Percentiles rank a stretch among this genome's conserved stretches.
These are phyloP conservation scores for Brachionus plicatilis DNA, from an alignment of 1,140 invertebrate genomes.

Conservation along the genomic window DNA sequence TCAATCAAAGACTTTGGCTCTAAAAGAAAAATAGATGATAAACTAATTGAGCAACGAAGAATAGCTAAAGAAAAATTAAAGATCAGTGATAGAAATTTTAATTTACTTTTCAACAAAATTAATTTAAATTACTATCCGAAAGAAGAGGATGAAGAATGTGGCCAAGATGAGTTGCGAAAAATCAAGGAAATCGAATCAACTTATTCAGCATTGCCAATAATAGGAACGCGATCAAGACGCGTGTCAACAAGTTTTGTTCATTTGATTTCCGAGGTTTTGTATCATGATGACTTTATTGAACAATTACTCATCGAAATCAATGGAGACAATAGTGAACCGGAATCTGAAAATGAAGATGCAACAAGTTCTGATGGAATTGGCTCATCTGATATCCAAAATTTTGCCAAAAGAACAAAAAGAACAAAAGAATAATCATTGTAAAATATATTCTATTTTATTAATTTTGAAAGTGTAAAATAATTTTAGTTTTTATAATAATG, in stretches of 20 bases:
- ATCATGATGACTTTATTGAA: background rate
- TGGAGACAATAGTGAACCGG: background rate
- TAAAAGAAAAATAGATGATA: background rate
- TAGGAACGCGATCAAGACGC: background rate
- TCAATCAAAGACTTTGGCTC: background rate
- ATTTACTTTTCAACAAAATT: background rate
- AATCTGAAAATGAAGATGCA: background rate
- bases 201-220: background rate
- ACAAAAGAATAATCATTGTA: too few species aligned
- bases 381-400: background rate
- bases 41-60: background rate
- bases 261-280: background rate
- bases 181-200: background rate
- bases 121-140: background rate
- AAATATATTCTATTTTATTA: too few species aligned
- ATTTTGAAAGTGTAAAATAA: too few species aligned
- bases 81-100: background rate
- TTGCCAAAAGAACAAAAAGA: too few species aligned
- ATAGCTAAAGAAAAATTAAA: background rate
- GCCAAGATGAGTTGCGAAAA: background rate
- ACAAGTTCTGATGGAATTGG: background rate
- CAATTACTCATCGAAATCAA: background rate
- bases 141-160: background rate
- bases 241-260: background rate
- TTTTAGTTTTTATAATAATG: too few species aligned